These are phyloP conservation scores for Pseudobourletiella spinata DNA, from an alignment of 1,140 invertebrate species.

Conservation along the genomic window DNA sequence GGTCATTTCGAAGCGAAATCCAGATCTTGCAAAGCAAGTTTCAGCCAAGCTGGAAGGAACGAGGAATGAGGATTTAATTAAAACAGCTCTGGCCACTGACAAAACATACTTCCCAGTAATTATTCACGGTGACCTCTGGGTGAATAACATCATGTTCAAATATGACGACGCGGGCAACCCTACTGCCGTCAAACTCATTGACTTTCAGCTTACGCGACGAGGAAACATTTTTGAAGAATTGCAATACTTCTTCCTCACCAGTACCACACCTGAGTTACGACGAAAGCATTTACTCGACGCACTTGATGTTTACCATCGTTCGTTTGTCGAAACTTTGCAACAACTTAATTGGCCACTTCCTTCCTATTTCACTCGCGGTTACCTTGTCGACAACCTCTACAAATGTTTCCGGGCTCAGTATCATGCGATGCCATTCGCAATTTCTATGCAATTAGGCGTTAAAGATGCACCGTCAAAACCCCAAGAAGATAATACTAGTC, in stretches of 20 bases:
- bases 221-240: conserved; percentile 34
- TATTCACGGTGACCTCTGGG: conserved; percentile 57
- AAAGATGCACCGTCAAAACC: background rate
- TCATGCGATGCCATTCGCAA: conserved; percentile 15
- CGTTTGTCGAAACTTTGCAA: conserved; percentile 12
- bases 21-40: background rate
- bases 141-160: conserved; percentile 56
- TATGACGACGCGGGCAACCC: conserved; percentile 45
- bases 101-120: conserved; percentile 37
- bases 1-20: background rate
- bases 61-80: background rate
- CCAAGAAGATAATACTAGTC: background rate
- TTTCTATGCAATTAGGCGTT: conserved; percentile 23
- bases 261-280: conserved; percentile 26
- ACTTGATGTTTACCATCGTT: conserved; percentile 17
- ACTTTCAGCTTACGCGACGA: conserved; percentile 49
- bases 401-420: background rate
- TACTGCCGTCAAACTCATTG: conserved; percentile 50
- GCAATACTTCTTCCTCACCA: conserved; percentile 23
- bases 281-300: conserved; percentile 13
- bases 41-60: background rate
- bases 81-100: background rate
- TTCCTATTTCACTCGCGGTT: conserved; percentile 10
- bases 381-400: conserved; percentile 19
- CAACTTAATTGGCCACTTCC: background rate